These are phyloP conservation scores for Ardeotis arabs DNA, from an alignment of 2,113 vertebrate species.

Conservation along the genomic window DNA sequence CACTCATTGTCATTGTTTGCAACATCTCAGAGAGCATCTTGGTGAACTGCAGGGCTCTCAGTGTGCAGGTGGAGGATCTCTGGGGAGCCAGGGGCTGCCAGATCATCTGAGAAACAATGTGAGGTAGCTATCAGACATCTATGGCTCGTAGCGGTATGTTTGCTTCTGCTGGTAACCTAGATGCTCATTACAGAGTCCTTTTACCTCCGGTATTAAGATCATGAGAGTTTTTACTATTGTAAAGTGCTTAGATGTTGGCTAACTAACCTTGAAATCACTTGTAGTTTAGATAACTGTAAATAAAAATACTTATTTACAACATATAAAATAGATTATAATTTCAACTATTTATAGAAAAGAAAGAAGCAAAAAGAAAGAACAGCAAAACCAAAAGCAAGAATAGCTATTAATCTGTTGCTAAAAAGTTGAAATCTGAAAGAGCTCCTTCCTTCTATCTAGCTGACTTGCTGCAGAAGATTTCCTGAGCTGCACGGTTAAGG, in stretches of 20 bases:
- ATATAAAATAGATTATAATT: background rate
- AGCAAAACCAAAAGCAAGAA: background rate
- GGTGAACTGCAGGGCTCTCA: background rate
- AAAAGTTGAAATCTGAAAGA: background rate
- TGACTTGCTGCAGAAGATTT: background rate
- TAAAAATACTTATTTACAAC: background rate
- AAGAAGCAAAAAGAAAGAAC: background rate
- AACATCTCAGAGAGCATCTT: background rate
- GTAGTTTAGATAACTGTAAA: background rate
- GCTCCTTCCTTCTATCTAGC: background rate
- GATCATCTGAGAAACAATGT: background rate
- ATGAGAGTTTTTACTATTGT: rapidly evolving
- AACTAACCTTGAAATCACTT: background rate
- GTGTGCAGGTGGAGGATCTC: background rate
- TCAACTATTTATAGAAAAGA: background rate
- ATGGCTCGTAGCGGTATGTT: background rate
- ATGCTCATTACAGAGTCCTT: background rate
- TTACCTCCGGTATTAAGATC: background rate
- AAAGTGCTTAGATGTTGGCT: background rate
- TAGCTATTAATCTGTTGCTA: background rate
- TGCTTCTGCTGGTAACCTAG: background rate
- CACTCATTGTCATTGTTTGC: background rate
- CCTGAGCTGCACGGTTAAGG: background rate
- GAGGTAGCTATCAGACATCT: background rate
- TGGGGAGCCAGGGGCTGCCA: background rate